These are phyloP conservation scores for Sycophaga agraensis DNA, from an alignment of 1,140 invertebrate genomes.

Conservation along the genomic window DNA sequence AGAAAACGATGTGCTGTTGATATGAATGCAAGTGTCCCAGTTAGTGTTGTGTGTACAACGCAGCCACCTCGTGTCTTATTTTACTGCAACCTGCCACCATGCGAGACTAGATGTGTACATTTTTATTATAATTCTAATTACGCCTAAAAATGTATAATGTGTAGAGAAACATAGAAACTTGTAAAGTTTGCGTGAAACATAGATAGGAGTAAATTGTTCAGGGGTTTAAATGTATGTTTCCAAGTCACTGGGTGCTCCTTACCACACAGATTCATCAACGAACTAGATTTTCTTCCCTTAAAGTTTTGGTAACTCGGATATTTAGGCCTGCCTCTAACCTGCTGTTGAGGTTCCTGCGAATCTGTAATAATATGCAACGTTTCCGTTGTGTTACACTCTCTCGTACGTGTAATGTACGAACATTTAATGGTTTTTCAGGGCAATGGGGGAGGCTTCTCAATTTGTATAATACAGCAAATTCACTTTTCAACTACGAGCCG, in stretches of 20 bases:
- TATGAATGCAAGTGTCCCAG: constrained; percentile 17
- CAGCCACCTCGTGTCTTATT: constrained; percentile 45
- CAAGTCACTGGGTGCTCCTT: constrained; percentile 63
- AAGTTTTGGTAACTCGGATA: constrained; percentile 81
- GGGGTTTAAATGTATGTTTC: constrained; percentile 34
- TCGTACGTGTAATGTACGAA: constrained; percentile 20
- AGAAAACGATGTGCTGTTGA: constrained; percentile 3
- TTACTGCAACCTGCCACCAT: constrained; percentile 48
- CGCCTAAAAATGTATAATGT: constrained; percentile 19
- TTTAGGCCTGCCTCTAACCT: constrained; percentile 77
- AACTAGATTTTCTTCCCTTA: constrained; percentile 88
- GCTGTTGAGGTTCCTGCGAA: constrained; percentile 70
- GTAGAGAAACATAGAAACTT: constrained; percentile 33
- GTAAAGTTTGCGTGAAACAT: constrained; percentile 42
- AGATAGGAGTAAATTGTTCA: constrained; percentile 31
- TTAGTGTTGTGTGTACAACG: constrained; percentile 30
- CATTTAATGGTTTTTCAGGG: constrained; percentile 20
- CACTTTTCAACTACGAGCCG: constrained; percentile 44
- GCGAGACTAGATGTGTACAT: constrained; percentile 48
- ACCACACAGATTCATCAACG: constrained; percentile 92
- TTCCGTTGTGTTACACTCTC: constrained; percentile 57
- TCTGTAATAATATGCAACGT: constrained; percentile 63
- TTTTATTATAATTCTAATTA: constrained; percentile 29
- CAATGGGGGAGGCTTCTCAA: constrained; percentile 5
- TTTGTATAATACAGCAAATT: constrained; percentile 5